Conservation (phyloP, 2,113 vertebrate species). For the Malurus melanocephalus region DNA sequence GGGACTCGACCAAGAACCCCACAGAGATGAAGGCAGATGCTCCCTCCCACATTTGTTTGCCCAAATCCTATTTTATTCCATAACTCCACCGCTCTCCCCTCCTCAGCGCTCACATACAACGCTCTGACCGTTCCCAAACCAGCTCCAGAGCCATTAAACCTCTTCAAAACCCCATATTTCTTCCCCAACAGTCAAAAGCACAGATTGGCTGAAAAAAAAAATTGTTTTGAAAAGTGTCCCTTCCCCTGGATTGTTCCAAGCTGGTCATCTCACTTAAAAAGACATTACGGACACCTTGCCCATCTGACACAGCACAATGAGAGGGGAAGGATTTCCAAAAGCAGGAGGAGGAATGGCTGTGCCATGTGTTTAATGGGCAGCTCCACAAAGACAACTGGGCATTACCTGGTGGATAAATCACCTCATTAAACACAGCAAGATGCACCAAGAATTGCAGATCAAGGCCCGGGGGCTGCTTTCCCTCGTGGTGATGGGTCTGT, state of each 20-base stretch:
- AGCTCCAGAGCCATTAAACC: background rate
- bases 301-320: background rate
- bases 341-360: background rate
- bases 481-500: too few relatives aligned
- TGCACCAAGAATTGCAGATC: background rate
- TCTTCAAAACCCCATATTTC: background rate
- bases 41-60: background rate
- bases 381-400: background rate
- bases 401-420: background rate
- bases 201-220: background rate
- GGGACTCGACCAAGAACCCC: background rate
- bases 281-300: background rate
- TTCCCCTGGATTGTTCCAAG: background rate
- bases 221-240: background rate
- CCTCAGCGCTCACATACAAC: background rate
- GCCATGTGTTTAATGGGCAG: background rate
- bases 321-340: background rate
- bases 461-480: background rate
- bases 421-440: background rate
- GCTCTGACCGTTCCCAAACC: background rate
- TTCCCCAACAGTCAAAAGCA: background rate
- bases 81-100: background rate
- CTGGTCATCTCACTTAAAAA: background rate
- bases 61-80: background rate
- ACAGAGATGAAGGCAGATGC: background rate